Conservation (phyloP, 2,888 invertebrate genomes). For the Pristionchus exspectatus region DNA sequence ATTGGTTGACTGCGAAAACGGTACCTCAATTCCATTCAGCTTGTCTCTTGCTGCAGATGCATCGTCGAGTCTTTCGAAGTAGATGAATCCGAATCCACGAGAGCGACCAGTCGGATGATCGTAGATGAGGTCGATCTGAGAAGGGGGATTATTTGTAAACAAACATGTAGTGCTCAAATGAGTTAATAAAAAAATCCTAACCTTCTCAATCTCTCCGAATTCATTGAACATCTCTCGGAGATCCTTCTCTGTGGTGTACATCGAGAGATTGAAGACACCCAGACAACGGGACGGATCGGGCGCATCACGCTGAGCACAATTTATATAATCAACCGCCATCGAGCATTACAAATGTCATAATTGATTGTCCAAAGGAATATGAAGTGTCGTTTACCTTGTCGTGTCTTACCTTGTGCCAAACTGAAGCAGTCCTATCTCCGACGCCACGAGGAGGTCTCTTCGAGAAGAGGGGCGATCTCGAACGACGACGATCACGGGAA, state of each 20-base stretch:
- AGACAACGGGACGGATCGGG: slow-evolving; percentile 92
- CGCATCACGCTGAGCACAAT: slow-evolving; percentile 82
- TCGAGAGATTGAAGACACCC: slow-evolving; percentile 94
- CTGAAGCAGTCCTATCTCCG: slow-evolving; percentile 25
- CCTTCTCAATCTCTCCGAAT: slow-evolving; percentile 92
- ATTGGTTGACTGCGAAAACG: neutral
- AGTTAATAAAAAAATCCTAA: slow-evolving; percentile 78
- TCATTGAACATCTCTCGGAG: slow-evolving; percentile 93
- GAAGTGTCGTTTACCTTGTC: no score
- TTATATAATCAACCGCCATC: neutral
- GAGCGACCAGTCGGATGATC: slow-evolving; percentile 87
- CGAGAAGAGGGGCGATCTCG: slow-evolving; percentile 48
- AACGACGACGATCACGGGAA: slow-evolving; percentile 56
- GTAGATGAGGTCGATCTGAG: slow-evolving; percentile 88
- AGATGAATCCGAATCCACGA: slow-evolving; percentile 77
- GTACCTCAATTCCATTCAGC: slow-evolving; percentile 60
- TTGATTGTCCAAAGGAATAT: neutral
- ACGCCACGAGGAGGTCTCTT: slow-evolving; percentile 51
- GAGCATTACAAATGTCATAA: neutral
- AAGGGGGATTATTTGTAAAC: neutral
- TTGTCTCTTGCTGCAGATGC: slow-evolving; percentile 71
- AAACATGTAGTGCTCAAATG: neutral
- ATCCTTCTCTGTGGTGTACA: slow-evolving; percentile 93
- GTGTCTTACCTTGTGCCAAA: slow-evolving; percentile 49
- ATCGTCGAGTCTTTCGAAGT: slow-evolving; percentile 70